Conservation (phyloP, 2,797 vertebrate species). For the Anguilla marmorata region DNA sequence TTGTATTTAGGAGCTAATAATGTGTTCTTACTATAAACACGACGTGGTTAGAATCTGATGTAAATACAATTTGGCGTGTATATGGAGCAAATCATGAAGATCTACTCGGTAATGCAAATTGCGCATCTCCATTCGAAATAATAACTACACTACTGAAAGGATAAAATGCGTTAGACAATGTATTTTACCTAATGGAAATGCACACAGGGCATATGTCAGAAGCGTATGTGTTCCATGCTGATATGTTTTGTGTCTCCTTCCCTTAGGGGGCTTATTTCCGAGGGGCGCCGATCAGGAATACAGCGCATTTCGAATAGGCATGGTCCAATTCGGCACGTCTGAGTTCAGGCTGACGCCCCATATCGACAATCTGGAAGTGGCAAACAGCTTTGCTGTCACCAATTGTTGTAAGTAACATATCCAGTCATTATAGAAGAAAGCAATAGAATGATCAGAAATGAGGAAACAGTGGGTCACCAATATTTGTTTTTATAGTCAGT, state of each 20-base stretch:
- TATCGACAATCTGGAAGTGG: slow-evolving; percentile 92
- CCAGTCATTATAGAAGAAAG: slow-evolving; percentile 42
- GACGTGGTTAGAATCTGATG: not conserved
- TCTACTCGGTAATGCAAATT: not conserved
- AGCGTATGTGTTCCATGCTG: not conserved
- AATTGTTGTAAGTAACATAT: slow-evolving; percentile 86
- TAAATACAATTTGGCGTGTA: not conserved
- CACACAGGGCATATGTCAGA: slow-evolving; percentile 17
- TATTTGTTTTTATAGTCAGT: not conserved
- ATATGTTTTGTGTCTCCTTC: slow-evolving; percentile 50
- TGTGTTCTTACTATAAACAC: not conserved
- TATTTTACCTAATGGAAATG: not conserved
- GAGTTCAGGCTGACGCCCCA: slow-evolving; percentile 90
- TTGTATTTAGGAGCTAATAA: not conserved
- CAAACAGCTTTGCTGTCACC: slow-evolving; percentile 93
- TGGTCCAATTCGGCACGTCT: slow-evolving; percentile 87
- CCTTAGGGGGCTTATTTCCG: slow-evolving; percentile 86
- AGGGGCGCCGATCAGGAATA: slow-evolving; percentile 91
- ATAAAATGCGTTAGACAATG: not conserved
- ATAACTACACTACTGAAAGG: not conserved
- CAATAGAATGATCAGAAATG: not conserved
- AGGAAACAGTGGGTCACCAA: not conserved
- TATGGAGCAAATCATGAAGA: not conserved
- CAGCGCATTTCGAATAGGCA: slow-evolving; percentile 89
- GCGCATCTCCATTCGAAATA: not conserved